Evolutionary conservation across 2,888 invertebrate species (phyloP), one percentile per base, ranked within the genome.

Genomic region (Caenorhabditis uteleia): DNA sequence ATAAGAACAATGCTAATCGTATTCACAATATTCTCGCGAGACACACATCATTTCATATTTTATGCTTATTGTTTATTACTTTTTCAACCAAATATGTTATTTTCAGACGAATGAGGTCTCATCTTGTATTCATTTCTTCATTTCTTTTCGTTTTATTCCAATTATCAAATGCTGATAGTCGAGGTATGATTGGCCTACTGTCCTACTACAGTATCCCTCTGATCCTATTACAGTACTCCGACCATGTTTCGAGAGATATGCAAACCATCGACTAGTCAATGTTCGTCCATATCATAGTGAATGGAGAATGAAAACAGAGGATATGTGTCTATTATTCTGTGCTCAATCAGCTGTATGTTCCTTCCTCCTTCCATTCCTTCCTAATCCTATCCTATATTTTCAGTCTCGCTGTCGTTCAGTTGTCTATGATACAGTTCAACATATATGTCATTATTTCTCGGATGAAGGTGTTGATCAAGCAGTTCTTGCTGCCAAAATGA

Each of bases 161-260:
- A n/a, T n/a, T n/a, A n/a, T n/a, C n/a, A n/a, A 25, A 34, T 4
- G 50, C 58, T 7, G 58, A 58, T 27, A 51, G 31, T 7, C 34
- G 51, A 27, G 58, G 58, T 57, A 47, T 16, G 26, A 26, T n/a
- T 50, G 2, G 2, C 21, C 42, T 33, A 43, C 44, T 27, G 34
- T 48, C 36, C 36, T 48, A 38, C 10, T 8, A 7, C 39, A 14
- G n/a, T 16, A n/a, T n/a, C n/a, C n/a, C n/a, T n/a, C n/a, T n/a
- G n/a, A n/a, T n/a, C n/a, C n/a, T n/a, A 39, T 70, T 78, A 16
- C 60, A 80, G 79, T 68, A 14, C 61, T 81, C 20, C 74, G 79
- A 44, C 80, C 78, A n/a, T 81, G 81, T 53, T 81, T 81, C 66
- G 81, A 81, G 46, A 62, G 79, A 21, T 81, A 79, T 59, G 65